Evolutionary conservation across 2,797 vertebrate genomes (phyloP), one percentile per base, ranked within the genome.

Genomic region (Remorina albescens): DNA sequence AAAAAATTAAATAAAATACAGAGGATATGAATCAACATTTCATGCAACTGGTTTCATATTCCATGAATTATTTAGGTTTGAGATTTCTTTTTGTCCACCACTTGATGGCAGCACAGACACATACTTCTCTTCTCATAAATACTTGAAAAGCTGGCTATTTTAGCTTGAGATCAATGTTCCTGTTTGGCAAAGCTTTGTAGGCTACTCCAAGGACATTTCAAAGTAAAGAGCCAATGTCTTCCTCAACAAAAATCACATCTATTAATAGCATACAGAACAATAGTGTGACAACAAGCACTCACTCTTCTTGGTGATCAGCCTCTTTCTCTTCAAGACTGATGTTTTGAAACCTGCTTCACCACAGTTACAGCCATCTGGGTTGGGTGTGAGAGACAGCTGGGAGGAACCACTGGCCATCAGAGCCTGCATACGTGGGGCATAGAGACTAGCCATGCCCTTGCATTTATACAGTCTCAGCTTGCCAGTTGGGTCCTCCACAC

Each of bases 391-490:
- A 39, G 93, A 91, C 86, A 94, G 91, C 80, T 93, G 95, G 74
- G 95, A 92, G 84, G 94, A 91, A 37, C 95, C 87, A 54, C 92
- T 94, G 85, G 96, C 90, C 80, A 95, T 91, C 71, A 95, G 80
- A 54, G 93, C 92, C 84, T 92, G 89, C 83, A 87, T 93, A 19
- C 93, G 92, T 7, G 89, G 89, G 53, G 93, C 91, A 28, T 88
- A 91, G 28, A 94, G 93, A 77, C 91, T 92, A 0, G 91, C 88
- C 76, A 96, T 93, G 64, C 96, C 95, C 86, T 97, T 98, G 90
- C 98, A 99, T 85, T 98, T 98, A 91, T 96, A 96, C 34, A 99
- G 93, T 78, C 97, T 96, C 75, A 98, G 95, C 49, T 95, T 97
- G 60, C 98, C 98, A 0, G 93, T 91, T 21, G 95, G 82, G 71